Percentiles rank a stretch among this genome's conserved stretches.
Evolutionary conservation across 2,888 invertebrate species (phyloP).

Genomic region (Odontothrips loti): DNA sequence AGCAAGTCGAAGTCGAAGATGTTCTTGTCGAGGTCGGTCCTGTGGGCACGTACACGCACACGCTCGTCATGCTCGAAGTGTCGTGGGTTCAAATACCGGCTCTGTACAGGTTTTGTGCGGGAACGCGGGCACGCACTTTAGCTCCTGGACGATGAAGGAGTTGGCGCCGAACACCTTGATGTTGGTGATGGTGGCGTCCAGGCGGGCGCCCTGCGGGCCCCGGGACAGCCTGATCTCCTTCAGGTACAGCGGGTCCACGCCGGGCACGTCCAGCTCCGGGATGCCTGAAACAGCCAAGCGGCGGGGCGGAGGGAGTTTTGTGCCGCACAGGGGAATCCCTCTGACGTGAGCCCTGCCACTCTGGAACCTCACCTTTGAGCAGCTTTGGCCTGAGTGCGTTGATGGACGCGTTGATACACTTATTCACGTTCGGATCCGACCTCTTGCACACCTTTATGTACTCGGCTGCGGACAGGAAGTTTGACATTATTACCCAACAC

Average conservation of each 20-base stretch:
- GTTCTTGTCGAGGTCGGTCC: constrained; percentile 59
- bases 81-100: too few species aligned
- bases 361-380: constrained; percentile 31
- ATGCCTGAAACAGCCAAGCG: constrained; percentile 28
- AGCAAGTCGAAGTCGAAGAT: constrained; percentile 59
- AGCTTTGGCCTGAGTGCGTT: constrained; percentile 34
- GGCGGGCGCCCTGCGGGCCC: constrained; percentile 34
- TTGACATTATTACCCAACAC: too few species aligned
- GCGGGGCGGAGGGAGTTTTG: too few species aligned
- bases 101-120: not conserved
- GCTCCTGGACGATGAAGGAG: constrained; percentile 12
- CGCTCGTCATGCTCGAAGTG: not conserved
- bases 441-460: constrained; percentile 35
- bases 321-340: too few species aligned
- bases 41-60: constrained; percentile 41
- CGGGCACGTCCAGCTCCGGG: constrained; percentile 36
- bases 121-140: not conserved
- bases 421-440: constrained; percentile 35
- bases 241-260: constrained; percentile 35
- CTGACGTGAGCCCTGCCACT: too few species aligned
- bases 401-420: constrained; percentile 36
- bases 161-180: constrained; percentile 34
- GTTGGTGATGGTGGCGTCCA: constrained; percentile 34
- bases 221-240: constrained; percentile 34
- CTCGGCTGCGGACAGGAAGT: constrained; percentile 33